These are phyloP conservation scores for Salticus scenicus DNA, from an alignment of 2,888 invertebrate species.

Conservation along the genomic window DNA sequence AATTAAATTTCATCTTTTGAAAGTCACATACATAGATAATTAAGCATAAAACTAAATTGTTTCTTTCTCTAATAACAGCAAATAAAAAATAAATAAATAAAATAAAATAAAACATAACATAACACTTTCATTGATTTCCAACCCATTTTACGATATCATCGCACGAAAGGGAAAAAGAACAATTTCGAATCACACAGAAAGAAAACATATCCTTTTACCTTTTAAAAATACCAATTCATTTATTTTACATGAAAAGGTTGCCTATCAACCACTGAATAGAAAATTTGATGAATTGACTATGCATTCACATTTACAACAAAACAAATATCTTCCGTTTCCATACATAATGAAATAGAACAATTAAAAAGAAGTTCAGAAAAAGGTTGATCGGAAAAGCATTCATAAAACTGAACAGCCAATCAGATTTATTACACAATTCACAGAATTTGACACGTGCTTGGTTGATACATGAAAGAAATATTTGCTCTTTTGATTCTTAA, in stretches of 20 bases:
- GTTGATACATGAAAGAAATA: background rate
- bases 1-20: too few species aligned
- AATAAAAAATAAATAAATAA: too few species aligned
- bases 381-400: background rate
- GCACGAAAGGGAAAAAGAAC: background rate
- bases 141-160: background rate
- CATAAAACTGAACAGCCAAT: background rate
- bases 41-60: too few species aligned
- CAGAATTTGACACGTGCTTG: background rate
- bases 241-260: background rate
- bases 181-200: background rate
- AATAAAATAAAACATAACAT: too few species aligned
- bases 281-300: background rate
- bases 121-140: background rate
- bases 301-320: background rate
- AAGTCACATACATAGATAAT: too few species aligned
- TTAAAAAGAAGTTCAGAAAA: background rate
- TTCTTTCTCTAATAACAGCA: too few species aligned
- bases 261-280: background rate
- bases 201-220: background rate
- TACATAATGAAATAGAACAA: background rate
- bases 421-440: constrained; percentile 8
- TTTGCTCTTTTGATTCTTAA: constrained; percentile 5
- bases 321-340: constrained; percentile 2
- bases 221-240: background rate